Base-by-base conservation (phyloP, 2,888 invertebrate species). In the Stenolophus ochropezus region DNA sequence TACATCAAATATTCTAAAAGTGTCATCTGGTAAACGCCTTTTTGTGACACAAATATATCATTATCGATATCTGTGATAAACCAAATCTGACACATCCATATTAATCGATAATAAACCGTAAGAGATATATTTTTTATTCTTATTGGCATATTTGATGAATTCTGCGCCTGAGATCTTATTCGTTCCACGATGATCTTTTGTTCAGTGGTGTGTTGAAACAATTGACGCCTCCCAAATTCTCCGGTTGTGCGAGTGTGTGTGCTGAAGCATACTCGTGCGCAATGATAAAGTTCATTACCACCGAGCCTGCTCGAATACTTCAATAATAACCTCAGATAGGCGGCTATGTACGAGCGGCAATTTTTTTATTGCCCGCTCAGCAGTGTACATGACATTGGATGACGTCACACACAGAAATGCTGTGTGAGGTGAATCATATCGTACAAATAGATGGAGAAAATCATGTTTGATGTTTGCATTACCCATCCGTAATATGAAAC, bases 261-360 rank as follows among this genome's bases (percentile, higher is more conserved):
- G 25, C n/a, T 4, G 23, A 6, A 11, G 14, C 65, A 69, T 4
- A 6, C 65, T 33, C 20, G 27, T 27, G 65, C 65, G 65, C 65
- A 61, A 21, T 69, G 65, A 69, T 69, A 69, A 69, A 69, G 65
- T 69, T 69, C 65, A 69, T 69, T 69, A 69, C 65, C 65, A 69
- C 65, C n/a, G 14, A 69, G 18, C 61, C 25, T 61, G 61, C 65
- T 69, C 65, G 33, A 69, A 69, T 69, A 69, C 65, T 69, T 69
- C 65, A 69, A 69, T 69, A 69, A 69, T 69, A 69, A 69, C 65
- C 33, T 27, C 65, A 69, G 65, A 69, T 69, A 69, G 27, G 14
- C 8, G 65, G 65, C 65, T 69, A 33, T 27, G 65, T 69, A 16
- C 65, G 65, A 27, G 33, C 65, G 65, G 65, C 65, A 69, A 69